Evolutionary conservation across 64 coral and sea anemone species (phyloP), one percentile per base, ranked within the genome.

Genomic region (Montipora efflorescens): DNA sequence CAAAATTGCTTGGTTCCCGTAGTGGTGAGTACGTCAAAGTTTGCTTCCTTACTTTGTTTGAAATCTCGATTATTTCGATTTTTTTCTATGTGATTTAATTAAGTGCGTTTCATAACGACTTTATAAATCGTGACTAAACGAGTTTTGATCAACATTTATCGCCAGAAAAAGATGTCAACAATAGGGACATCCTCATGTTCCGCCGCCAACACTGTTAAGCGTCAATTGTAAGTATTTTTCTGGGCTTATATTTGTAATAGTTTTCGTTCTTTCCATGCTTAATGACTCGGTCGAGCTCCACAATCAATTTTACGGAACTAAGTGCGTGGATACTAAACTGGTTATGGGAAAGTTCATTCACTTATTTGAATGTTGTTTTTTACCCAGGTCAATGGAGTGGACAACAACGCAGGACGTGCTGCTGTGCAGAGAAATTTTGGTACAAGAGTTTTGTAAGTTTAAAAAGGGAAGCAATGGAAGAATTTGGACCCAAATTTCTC

Each of bases 1-100:
- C 45, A 88, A 88, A 64, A 14, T 64, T 64, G 61, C 61, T 64
- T 64, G 61, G 61, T 64, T 16, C 61, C 61, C 61, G 61, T 64
- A 64, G 61, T 64, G 61, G 61, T 64, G 61, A 19, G 61, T 64
- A 64, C 61, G 61, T 64, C 61, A 64, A 64, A 64, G 61, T 64
- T 64, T 64, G 11, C 61, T 64, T 64, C 61, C 4, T 64, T 64
- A 64, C 61, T 64, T 64, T 64, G 61, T 64, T 64, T 64, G 13
- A 64, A 64, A 64, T 64, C 61, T 64, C 61, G 13, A 64, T 64
- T 64, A 64, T 14, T 12, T 64, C 61, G 61, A 64, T 64, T 64
- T 64, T 64, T 64, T 64, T 36, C 61, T 19, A 15, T 64, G 61
- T 15, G 61, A 64, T 64, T 64, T 64, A 64, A 64, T 64, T 64